These are phyloP conservation scores for Laspeyria flexula DNA, from an alignment of 2,888 invertebrate genomes.

Conservation along the genomic window DNA sequence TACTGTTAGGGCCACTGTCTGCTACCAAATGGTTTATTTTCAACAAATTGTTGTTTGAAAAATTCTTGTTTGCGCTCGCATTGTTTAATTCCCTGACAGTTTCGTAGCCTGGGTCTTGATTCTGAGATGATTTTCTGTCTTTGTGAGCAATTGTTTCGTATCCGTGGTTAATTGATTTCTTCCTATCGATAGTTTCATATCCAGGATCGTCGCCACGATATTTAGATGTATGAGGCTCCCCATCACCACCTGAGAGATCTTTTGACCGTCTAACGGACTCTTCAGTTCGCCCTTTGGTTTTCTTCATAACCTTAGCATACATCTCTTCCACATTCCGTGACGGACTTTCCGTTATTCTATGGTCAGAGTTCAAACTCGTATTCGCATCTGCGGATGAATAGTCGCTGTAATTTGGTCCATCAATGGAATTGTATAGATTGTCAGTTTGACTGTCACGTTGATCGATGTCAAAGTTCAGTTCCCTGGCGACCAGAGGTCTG, in stretches of 20 bases:
- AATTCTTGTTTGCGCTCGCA: slow-evolving; percentile 52
- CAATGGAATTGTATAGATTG: slow-evolving; percentile 77
- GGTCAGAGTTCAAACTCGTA: slow-evolving; percentile 63
- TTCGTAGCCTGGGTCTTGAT: slow-evolving; percentile 88
- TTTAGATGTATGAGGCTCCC: slow-evolving; percentile 55
- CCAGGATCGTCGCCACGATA: slow-evolving; percentile 80
- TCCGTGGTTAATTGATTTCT: slow-evolving; percentile 82
- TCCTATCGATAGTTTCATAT: slow-evolving; percentile 81
- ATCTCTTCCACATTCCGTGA: slow-evolving; percentile 93
- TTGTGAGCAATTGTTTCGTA: slow-evolving; percentile 86
- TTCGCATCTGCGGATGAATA: slow-evolving; percentile 70
- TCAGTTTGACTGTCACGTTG: slow-evolving; percentile 61
- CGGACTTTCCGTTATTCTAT: slow-evolving; percentile 83
- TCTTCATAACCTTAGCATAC: slow-evolving; percentile 95
- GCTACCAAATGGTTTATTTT: slow-evolving; percentile 66
- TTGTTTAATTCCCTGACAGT: slow-evolving; percentile 82
- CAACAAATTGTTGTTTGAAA: slow-evolving; percentile 65
- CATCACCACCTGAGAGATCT: slow-evolving; percentile 55
- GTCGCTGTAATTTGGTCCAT: slow-evolving; percentile 67
- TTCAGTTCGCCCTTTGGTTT: slow-evolving; percentile 83
- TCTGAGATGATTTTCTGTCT: slow-evolving; percentile 72
- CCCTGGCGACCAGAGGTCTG: slow-evolving; percentile 78
- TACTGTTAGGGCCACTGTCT: slow-evolving; percentile 87
- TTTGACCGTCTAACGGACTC: slow-evolving; percentile 63
- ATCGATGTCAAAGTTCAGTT: slow-evolving; percentile 78